Evolutionary conservation across 1,140 invertebrate genomes (phyloP), one percentile per base, ranked within the genome.

Genomic region (Hycleus phaleratus): DNA sequence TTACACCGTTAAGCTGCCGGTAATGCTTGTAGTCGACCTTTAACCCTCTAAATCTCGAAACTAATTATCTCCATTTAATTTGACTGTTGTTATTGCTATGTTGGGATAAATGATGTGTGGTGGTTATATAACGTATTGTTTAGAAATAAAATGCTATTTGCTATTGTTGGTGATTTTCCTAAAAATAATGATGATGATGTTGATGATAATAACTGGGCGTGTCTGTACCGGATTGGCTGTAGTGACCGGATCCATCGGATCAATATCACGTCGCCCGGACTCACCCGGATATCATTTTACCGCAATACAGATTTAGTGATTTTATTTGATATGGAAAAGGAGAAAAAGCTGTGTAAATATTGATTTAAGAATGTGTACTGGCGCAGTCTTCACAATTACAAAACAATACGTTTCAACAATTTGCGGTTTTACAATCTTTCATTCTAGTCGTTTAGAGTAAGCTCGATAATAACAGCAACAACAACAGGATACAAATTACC

Each of bases 231-330:
- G 62, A 67, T 67, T 67, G 65, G 65, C 62, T 52, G 65, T 56
- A 62, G 48, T 64, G 61, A 67, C 65, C 62, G 65, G 65, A 67
- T 67, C 58, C 60, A 46, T 62, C 62, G 65, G 60, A 67, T 67
- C 65, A 60, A 67, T 67, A 67, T 62, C 65, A 64, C 57, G 45
- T 45, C 45, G 45, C 61, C 61, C 58, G 61, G 58, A 60, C 52
- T 66, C 56, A 63, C 59, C 64, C 64, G 61, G 61, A 63, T 58
- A 60, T 61, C 59, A 55, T 39, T 55, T 61, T 61, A 58, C 60
- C 56, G 56, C 60, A 57, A 57, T 46, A 61, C 51, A 44, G 40
- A 12, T 47, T 55, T 43, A 55, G 42, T 55, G 52, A 46, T 55
- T 55, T 55, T 55, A 45, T 46, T 46, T 32, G 45, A 47, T 32